Base-by-base conservation (phyloP, 2,888 invertebrate genomes). In the Tipula confusa region DNA sequence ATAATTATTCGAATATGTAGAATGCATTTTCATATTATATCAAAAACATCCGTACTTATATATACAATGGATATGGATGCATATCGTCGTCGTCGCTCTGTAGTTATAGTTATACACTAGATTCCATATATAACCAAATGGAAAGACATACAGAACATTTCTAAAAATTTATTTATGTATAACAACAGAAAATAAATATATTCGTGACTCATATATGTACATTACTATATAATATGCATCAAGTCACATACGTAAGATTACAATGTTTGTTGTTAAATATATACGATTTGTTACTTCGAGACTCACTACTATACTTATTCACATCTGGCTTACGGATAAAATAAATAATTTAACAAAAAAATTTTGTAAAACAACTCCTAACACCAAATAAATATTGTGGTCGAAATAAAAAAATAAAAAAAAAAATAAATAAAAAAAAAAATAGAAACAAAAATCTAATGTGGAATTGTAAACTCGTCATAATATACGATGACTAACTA, bases 371-470 rank as follows among this genome's bases (percentile, higher is more conserved):
- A 64, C 64, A 64, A 64, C 24, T 24, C 9, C 64, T 24, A 64
- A 64, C 64, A 64, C 64, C 24, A 64, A 24, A 64, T 64, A 64
- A 64, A 64, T 11, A 64, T 24, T 64, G 64, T 64, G 64, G 64
- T 64, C 64, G 24, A 24, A 43, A 3, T 43, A n/a, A n/a, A n/a
- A n/a, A n/a, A n/a, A n/a, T n/a, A n/a, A n/a, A n/a, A n/a, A n/a
- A n/a, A n/a, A n/a, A n/a, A n/a, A n/a, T n/a, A n/a, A n/a, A n/a
- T n/a, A n/a, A n/a, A n/a, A n/a, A n/a, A n/a, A n/a, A n/a, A n/a
- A n/a, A n/a, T n/a, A n/a, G n/a, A n/a, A n/a, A n/a, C n/a, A n/a
- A 43, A 43, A 43, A 64, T 64, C 64, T 64, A 64, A 64, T 64
- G 9, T 64, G 64, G 24, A 24, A 64, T 18, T 38, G 13, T 13